phyloP scores from a whole-genome alignment of 2,888 invertebrate species.

The Petrolisthes manimaculis region DNA sequence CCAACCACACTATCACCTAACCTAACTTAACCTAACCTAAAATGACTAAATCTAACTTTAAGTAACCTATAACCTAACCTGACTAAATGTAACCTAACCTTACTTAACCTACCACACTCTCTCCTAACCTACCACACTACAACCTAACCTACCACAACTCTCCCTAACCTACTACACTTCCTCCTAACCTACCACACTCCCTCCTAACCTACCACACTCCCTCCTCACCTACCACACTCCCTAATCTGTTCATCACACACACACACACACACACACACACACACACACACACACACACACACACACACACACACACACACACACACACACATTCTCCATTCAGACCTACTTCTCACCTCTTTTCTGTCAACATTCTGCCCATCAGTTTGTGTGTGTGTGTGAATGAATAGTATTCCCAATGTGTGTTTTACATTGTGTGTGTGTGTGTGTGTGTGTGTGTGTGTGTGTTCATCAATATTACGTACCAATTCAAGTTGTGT shows the following conservation, averaged over 20 bases:
- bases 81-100: too few relatives aligned
- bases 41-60: too few relatives aligned
- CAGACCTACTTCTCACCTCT: not conserved
- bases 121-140: not conserved
- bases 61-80: too few relatives aligned
- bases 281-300: constrained; percentile 26
- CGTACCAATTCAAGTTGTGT: too few relatives aligned
- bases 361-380: not conserved
- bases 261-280: constrained; percentile 7
- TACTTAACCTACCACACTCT: not conserved
- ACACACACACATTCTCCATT: constrained; percentile 3
- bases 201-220: not conserved
- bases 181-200: not conserved
- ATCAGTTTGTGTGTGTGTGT: not conserved
- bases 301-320: constrained; percentile 26
- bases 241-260: not conserved
- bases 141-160: not conserved
- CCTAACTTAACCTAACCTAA: too few relatives aligned
- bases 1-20: too few relatives aligned
- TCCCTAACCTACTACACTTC: not conserved
- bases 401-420: too few relatives aligned
- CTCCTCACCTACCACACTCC: not conserved
- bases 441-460: not conserved
- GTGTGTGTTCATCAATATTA: not conserved
- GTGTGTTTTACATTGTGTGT: too few relatives aligned